A percentile compares a stretch with the other conserved stretches of the same genome.
These are phyloP conservation scores for Erythrolamprus reginae DNA, from an alignment of 2,113 vertebrate species.

Conservation along the genomic window DNA sequence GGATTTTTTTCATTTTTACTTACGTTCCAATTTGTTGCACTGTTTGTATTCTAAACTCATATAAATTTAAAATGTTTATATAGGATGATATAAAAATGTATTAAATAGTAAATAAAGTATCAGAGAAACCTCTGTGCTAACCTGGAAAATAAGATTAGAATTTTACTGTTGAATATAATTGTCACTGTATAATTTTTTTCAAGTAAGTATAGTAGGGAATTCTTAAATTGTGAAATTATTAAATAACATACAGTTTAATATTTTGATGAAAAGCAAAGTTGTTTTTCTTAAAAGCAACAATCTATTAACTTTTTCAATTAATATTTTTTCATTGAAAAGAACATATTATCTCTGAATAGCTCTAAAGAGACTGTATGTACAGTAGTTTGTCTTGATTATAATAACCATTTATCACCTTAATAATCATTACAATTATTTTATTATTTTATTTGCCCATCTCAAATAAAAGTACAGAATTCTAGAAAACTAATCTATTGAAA, in stretches of 20 bases:
- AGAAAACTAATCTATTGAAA: background rate
- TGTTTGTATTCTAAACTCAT: background rate
- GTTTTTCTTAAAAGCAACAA: constrained; percentile 41
- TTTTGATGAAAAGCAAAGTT: constrained; percentile 40
- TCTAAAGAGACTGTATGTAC: constrained; percentile 24
- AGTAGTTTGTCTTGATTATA: constrained; percentile 27
- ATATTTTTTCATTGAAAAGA: constrained; percentile 39
- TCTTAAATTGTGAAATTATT: constrained; percentile 25
- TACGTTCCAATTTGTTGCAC: background rate
- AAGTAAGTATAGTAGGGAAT: constrained; percentile 5
- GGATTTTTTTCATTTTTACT: background rate
- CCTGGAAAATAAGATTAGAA: constrained; percentile 13
- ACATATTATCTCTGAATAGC: constrained; percentile 14
- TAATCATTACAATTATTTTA: background rate
- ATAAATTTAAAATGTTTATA: background rate
- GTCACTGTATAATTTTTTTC: constrained; percentile 23
- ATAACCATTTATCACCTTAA: constrained; percentile 1
- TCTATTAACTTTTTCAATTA: constrained; percentile 40
- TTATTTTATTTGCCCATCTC: constrained; percentile 6
- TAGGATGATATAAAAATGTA: background rate
- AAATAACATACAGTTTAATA: constrained; percentile 12
- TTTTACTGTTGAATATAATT: background rate
- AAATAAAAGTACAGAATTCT: background rate
- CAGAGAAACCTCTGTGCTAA: constrained; percentile 29
- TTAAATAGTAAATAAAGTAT: background rate